A percentile compares a stretch with the other conserved stretches of the same genome.
These are phyloP conservation scores for Drosophila azteca DNA, from an alignment of 1,140 invertebrate genomes.

Conservation along the genomic window DNA sequence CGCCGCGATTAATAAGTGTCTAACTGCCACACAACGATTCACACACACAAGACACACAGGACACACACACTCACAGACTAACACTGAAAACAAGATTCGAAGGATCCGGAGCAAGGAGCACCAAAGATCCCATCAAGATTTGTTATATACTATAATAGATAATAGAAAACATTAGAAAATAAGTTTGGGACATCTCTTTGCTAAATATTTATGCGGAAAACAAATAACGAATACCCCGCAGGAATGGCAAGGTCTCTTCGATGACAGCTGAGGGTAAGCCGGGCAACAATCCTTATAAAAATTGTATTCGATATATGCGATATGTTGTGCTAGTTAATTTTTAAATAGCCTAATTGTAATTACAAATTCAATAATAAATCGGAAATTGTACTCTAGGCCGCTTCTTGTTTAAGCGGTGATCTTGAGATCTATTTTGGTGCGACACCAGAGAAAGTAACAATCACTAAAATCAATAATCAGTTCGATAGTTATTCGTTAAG, in stretches of 20 bases:
- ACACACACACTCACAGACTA: not conserved
- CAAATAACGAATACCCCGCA: not conserved
- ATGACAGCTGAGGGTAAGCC: not conserved
- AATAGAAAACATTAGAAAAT: conserved; percentile 6
- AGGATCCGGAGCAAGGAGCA: conserved; percentile 56
- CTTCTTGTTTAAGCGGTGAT: conserved; percentile 1
- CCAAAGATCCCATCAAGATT: conserved; percentile 71
- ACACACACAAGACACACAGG: too few relatives aligned
- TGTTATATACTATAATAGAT: conserved; percentile 38
- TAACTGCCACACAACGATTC: conserved; percentile 3
- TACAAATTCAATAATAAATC: conserved; percentile 27
- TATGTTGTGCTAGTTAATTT: conserved; percentile 63
- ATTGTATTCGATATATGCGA: conserved; percentile 19
- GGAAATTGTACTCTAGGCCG: conserved; percentile 4
- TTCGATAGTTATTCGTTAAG: too few relatives aligned
- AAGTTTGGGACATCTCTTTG: conserved; percentile 16
- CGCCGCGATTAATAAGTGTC: conserved; percentile 10
- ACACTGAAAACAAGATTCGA: conserved; percentile 15
- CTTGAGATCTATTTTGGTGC: conserved; percentile 7
- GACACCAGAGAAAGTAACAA: not conserved
- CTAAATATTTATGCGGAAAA: not conserved
- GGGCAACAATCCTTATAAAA: conserved; percentile 1
- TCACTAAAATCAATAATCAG: too few relatives aligned
- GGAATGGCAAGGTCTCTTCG: not conserved
- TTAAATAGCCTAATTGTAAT: conserved; percentile 50